These are phyloP conservation scores for Entomobrya proxima DNA, from an alignment of 2,888 invertebrate species.

Conservation along the genomic window DNA sequence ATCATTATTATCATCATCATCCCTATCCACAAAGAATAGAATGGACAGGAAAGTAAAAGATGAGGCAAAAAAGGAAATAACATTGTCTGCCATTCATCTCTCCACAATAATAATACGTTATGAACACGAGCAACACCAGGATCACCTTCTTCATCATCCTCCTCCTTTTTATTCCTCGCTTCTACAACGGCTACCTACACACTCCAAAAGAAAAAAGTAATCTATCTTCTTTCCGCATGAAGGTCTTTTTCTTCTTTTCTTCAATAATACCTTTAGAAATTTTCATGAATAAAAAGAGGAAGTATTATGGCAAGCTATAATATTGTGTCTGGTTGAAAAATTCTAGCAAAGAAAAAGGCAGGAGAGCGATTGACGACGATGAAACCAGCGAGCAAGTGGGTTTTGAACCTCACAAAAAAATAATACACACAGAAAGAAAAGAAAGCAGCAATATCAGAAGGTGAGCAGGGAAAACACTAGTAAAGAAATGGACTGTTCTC, in stretches of 20 bases:
- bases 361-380: background rate
- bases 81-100: constrained; percentile 48
- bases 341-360: background rate
- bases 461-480: too few species aligned
- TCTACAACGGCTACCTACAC: background rate
- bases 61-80: constrained; percentile 36
- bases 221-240: constrained; percentile 66
- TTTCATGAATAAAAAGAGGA: constrained; percentile 50
- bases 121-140: background rate
- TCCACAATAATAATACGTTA: constrained; percentile 16
- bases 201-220: constrained; percentile 53
- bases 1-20: background rate
- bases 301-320: constrained; percentile 24
- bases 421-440: too few species aligned
- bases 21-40: background rate
- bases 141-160: constrained; percentile 21
- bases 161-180: constrained; percentile 32
- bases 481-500: too few species aligned
- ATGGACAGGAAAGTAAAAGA: constrained; percentile 22
- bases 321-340: background rate
- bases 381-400: too few species aligned
- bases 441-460: too few species aligned
- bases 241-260: constrained; percentile 45
- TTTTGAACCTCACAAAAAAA: too few species aligned
- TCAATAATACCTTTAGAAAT: constrained; percentile 57